Evolutionary conservation across 2,113 vertebrate species (phyloP), one percentile per base, ranked within the genome.

Genomic region (Leptobrachium ailaonicum): DNA sequence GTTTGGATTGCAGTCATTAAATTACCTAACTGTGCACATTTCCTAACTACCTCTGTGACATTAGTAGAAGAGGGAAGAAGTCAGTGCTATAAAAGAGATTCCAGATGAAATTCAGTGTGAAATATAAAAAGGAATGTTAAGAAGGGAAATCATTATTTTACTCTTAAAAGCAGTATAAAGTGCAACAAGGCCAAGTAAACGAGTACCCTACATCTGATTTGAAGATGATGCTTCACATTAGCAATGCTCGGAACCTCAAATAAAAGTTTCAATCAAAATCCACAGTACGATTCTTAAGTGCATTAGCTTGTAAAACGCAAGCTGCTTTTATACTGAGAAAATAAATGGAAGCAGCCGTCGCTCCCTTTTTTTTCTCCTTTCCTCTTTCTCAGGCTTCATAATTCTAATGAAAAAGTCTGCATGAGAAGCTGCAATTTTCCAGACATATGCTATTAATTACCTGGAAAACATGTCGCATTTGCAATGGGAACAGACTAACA

Each of bases 401-500:
- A 76, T 82, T 85, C 77, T 85, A 82, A 86, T 87, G 88, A 80
- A 85, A 89, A 82, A 89, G 82, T 77, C 83, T 85, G 84, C 85
- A 75, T 79, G 74, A 87, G 41, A 71, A 43, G 72, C 63, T 83
- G 54, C 80, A 83, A 89, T 88, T 84, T 86, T 83, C 84, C 83
- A 86, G 82, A 86, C 82, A 83, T 80, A 82, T 83, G 76, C 85
- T 83, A 87, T 88, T 87, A 73, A 88, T 87, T 88, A 88, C 66
- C 66, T 54, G 53, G 50, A 64, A 69, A 87, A 83, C 63, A 87
- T 78, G 76, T 62, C 32, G 70, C 20, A 0, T 0, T 47, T 79
- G 71, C 87, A 86, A 85, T 79, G 2, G 4, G 80, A 83, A 85
- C 73, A 82, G 89, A 80, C 82, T 86, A 50, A 78, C 69, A 82